A percentile compares a stretch with the other conserved stretches of the same genome.
Conservation (phyloP, 2,113 vertebrate genomes). For the Uria aalge region DNA sequence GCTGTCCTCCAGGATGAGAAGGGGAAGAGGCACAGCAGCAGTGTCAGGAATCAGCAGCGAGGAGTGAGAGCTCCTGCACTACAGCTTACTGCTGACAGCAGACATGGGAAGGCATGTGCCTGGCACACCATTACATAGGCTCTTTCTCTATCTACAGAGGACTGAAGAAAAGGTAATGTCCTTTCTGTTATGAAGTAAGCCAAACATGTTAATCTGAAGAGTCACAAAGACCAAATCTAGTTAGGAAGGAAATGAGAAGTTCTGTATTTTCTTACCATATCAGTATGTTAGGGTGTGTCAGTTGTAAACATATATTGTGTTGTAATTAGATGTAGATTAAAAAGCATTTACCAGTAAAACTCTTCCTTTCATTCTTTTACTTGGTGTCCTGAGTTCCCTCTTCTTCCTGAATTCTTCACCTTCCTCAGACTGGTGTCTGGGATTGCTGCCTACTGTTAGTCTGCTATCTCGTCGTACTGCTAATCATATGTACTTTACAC, state of each 20-base stretch:
- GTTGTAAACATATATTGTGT: neutral
- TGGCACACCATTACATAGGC: no score
- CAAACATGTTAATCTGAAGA: neutral
- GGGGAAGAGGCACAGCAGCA: neutral
- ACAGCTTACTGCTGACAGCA: neutral
- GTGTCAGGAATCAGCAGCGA: neutral
- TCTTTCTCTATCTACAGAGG: neutral
- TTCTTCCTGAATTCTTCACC: neutral
- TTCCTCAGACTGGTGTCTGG: neutral
- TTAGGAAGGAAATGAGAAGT: neutral
- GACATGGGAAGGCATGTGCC: neutral
- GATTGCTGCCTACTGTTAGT: neutral
- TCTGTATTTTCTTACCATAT: neutral
- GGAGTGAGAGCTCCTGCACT: rapidly evolving
- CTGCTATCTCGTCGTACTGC: neutral
- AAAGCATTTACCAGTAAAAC: neutral
- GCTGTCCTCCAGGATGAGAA: neutral
- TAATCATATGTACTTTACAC: neutral
- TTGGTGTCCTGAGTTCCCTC: neutral
- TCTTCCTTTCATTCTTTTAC: neutral
- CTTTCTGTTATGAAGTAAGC: neutral
- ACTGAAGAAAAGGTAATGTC: neutral
- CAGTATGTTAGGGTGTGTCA: neutral
- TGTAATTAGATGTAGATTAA: neutral
- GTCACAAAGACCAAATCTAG: neutral